Percentiles rank a stretch among this genome's conserved stretches.
Evolutionary conservation across 1,140 invertebrate genomes (phyloP).

Genomic region (Temnothorax nylanderi): DNA sequence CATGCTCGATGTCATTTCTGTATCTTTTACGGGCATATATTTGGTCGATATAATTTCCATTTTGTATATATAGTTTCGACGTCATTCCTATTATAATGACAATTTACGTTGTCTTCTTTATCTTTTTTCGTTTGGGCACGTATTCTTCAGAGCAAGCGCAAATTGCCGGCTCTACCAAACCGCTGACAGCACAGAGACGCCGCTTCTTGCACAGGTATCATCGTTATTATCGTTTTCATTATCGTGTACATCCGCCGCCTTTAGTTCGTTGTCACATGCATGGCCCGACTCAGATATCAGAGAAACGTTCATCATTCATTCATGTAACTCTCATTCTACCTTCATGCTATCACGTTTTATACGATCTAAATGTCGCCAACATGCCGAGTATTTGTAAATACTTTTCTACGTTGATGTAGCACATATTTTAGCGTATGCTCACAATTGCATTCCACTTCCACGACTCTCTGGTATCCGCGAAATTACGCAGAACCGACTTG

Average conservation of each 20-base stretch:
- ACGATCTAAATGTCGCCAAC: conserved; percentile 40
- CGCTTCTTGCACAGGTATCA: conserved; percentile 85
- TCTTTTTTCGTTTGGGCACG: conserved; percentile 83
- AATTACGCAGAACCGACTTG: conserved; percentile 45
- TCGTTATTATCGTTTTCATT: conserved; percentile 80
- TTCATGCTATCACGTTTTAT: conserved; percentile 59
- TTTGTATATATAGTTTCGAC: conserved; percentile 67
- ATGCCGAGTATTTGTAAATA: conserved; percentile 40
- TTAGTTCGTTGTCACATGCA: conserved; percentile 72
- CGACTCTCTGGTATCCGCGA: conserved; percentile 58
- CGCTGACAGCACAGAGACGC: conserved; percentile 85
- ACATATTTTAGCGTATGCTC: conserved; percentile 58
- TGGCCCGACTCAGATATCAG: conserved; percentile 64
- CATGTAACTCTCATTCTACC: conserved; percentile 53
- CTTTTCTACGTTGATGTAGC: conserved; percentile 19
- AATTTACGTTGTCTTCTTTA: conserved; percentile 83
- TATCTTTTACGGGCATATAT: conserved; percentile 41
- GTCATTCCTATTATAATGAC: conserved; percentile 76
- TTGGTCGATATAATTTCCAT: conserved; percentile 52
- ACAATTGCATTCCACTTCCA: conserved; percentile 47
- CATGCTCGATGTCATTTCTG: conserved; percentile 71
- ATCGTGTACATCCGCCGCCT: conserved; percentile 68
- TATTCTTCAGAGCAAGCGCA: conserved; percentile 86
- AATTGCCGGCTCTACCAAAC: conserved; percentile 85
- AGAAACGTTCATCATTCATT: conserved; percentile 29